phyloP scores from a whole-genome alignment of 2,797 vertebrate genomes.

The Aeoliscus strigatus region DNA sequence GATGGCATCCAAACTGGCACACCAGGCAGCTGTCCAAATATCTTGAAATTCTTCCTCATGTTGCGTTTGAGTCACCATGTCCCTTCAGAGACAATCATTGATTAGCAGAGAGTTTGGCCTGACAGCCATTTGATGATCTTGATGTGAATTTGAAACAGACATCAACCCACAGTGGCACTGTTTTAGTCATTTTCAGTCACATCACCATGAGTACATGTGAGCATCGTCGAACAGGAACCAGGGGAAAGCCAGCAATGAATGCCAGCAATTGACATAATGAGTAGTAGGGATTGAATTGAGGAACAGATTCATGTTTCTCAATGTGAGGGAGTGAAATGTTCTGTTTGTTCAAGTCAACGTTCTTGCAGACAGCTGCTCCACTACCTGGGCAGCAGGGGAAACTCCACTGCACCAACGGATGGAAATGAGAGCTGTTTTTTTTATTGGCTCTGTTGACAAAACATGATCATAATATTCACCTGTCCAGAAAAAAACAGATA shows the following conservation, averaged over 20 bases:
- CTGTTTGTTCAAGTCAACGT: too few species aligned
- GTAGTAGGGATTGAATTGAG: too few species aligned
- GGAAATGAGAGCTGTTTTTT: too few species aligned
- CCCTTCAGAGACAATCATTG: conserved; percentile 8
- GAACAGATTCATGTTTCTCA: too few species aligned
- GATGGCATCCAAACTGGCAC: conserved; percentile 6
- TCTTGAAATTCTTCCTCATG: conserved; percentile 10
- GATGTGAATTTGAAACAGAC: conserved; percentile 32
- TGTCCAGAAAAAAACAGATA: too few species aligned
- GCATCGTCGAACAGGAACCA: too few species aligned
- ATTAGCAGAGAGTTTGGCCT: conserved; percentile 11
- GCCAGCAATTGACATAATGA: too few species aligned
- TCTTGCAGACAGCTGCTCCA: conserved; percentile 31
- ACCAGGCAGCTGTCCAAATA: conserved; percentile 4
- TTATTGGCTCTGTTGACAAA: conserved; percentile 29
- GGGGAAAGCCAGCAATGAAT: too few species aligned
- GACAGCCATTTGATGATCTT: conserved; percentile 60
- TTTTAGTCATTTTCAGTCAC: too few species aligned
- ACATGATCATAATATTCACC: conserved; percentile 5
- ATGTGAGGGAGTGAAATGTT: too few species aligned
- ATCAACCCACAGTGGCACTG: conserved; percentile 71
- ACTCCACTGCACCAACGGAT: conserved; percentile 35
- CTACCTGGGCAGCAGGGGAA: conserved; percentile 28
- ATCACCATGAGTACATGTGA: too few species aligned
- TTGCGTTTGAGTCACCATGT: conserved; percentile 30